Base-by-base conservation (phyloP, 2,113 vertebrate genomes). In the Pan troglodytes region DNA sequence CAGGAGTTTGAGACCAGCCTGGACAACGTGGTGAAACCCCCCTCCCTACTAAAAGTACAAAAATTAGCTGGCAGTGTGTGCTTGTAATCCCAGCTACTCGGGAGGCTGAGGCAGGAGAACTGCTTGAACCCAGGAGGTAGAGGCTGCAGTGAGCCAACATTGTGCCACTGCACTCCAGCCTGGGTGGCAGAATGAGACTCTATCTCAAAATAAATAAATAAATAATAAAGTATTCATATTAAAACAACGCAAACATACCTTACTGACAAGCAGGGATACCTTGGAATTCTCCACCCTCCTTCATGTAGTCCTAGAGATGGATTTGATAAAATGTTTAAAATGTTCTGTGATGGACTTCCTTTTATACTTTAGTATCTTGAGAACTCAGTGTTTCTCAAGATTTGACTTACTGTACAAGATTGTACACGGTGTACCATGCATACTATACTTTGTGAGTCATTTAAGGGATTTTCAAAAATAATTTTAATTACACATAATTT, bases 401-500 rank as follows among this genome's bases (percentile, higher is more conserved):
- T 92, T 95, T 78, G 38, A 40, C 4, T 90, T 43, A 52, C 27
- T n/a, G 0, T 81, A n/a, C 48, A 43, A 64, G 50, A 80, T 5
- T 23, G 25, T 10, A 30, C 18, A 27, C 0, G 1, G 9, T 64
- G 27, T 25, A 45, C 55, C 48, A 70, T n/a, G 45, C 27, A 40
- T 43, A 17, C 8, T 43, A 2, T 23, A 18, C 43, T 87, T 79
- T n/a, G 43, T 93, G 94, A 96, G 45, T 92, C 67, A 45, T 14
- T 59, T 32, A 52, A 88, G 64, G 57, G 52, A 32, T 92, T 82
- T 91, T 68, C 59, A 68, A 96, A 81, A 59, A 79, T 83, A 48
- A 48, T 27, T 93, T 52, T 93, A 95, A 96, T 79, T 90, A 73
- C 17, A 81, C 23, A 10, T 30, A 52, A 59, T 61, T 78, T 93